Evolutionary conservation across 1,140 invertebrate species (phyloP).

Genomic region (Anoplophora glabripennis): DNA sequence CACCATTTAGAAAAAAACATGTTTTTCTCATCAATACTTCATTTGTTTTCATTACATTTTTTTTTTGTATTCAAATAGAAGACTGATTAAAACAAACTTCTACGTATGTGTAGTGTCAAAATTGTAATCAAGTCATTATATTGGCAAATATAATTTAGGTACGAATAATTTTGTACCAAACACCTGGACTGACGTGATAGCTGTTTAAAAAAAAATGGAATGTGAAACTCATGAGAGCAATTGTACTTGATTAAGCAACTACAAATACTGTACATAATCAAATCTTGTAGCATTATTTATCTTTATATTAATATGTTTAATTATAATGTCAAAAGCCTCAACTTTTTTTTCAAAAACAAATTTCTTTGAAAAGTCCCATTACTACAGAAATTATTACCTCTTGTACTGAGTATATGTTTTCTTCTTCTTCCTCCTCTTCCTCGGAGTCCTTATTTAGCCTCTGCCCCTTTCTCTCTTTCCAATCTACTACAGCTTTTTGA

Average conservation of each 20-base stretch:
- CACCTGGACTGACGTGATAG: too few species aligned
- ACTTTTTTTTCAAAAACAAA: background rate
- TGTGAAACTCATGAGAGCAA: background rate
- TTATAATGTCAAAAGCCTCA: background rate
- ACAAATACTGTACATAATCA: background rate
- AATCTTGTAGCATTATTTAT: background rate
- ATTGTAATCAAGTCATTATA: too few species aligned
- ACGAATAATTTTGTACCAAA: too few species aligned
- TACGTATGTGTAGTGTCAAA: too few species aligned
- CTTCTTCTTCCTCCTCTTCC: slow-evolving; percentile 43
- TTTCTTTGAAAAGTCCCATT: background rate
- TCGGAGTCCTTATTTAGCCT: slow-evolving; percentile 49
- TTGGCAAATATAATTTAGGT: too few species aligned
- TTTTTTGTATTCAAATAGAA: too few species aligned
- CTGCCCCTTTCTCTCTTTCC: slow-evolving; percentile 64
- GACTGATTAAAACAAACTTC: too few species aligned
- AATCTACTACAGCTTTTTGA: slow-evolving; percentile 60
- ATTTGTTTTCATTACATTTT: too few species aligned
- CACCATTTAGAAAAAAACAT: too few species aligned
- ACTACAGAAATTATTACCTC: slow-evolving; percentile 24
- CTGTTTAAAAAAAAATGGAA: too few species aligned
- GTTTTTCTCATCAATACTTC: too few species aligned
- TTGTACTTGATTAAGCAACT: background rate
- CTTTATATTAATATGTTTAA: slow-evolving; percentile 5
- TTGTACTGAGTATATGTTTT: slow-evolving; percentile 42